Evolutionary conservation across 2,888 invertebrate genomes (phyloP), one percentile per base, ranked within the genome.

Genomic region (Rhagonycha fulva): DNA sequence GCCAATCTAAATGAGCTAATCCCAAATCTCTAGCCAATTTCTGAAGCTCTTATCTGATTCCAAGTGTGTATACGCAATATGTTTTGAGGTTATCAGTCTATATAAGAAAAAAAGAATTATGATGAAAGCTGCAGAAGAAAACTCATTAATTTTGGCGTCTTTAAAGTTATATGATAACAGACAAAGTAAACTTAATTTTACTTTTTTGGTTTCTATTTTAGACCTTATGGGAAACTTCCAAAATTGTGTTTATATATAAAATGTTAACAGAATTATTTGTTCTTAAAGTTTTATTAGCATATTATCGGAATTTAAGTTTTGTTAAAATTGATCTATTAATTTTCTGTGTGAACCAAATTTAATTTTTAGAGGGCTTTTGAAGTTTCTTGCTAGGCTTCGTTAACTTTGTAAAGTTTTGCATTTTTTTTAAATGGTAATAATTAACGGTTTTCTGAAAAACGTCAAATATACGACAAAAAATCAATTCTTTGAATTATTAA

Each of bases 1-100:
- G 75, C 72, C 77, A 76, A 80, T 81, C 80, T 81, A 80, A 80
- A 81, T 81, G 81, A 81, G 76, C 76, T 77, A 78, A 78, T 77
- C 80, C 79, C 78, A 79, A 79, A 80, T 72, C 81, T 76, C 80
- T 68, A 80, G 80, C 78, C 82, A 81, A 81, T 82, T 82, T 81
- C 78, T 76, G 75, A 74, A 74, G 73, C 71, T 78, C 73, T 73
- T 80, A 80, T 81, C 80, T 80, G 80, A 79, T 81, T 81, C 76
- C 71, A 71, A 72, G 75, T 74, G 77, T 73, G 78, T 76, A 78
- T 73, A 79, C 74, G 76, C 79, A 79, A 80, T 79, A 76, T 78
- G 75, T 80, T 79, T 77, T 63, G 71, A 69, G 74, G 76, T 62
- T 71, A 73, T 77, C 76, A 76, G 72, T 74, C 63, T 69, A 70